phyloP scores from a whole-genome alignment of 1,140 invertebrate species.

The Halesus radiatus region DNA sequence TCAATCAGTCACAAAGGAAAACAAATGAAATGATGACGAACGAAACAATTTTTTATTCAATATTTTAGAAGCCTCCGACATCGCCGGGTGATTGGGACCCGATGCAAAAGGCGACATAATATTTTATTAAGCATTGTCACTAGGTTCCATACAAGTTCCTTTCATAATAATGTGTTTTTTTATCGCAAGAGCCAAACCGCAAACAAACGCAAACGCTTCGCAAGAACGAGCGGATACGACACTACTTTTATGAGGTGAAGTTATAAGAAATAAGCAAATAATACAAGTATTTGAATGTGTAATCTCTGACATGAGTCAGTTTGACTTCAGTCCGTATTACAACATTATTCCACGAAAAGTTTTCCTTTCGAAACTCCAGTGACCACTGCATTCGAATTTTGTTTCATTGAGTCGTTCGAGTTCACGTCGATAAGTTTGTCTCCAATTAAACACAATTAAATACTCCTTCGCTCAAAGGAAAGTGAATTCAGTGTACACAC shows the following conservation, averaged over 20 bases:
- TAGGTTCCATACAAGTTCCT: too few species aligned
- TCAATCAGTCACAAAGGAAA: too few species aligned
- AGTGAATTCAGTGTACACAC: too few species aligned
- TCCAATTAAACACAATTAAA: neutral
- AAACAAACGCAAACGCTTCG: neutral
- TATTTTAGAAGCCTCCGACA: too few species aligned
- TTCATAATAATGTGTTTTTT: neutral
- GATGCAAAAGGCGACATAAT: too few species aligned
- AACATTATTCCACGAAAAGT: conserved; percentile 30
- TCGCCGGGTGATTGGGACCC: too few species aligned
- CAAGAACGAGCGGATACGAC: too few species aligned
- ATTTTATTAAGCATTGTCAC: too few species aligned
- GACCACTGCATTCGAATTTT: neutral
- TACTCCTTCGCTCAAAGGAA: neutral
- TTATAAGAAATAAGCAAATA: conserved; percentile 3
- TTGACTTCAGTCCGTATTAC: conserved; percentile 24
- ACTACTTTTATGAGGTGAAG: too few species aligned
- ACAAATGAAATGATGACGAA: too few species aligned
- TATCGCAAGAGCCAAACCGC: conserved; percentile 1
- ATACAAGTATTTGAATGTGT: conserved; percentile 27
- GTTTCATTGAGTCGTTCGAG: conserved; percentile 6
- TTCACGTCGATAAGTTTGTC: conserved; percentile 1
- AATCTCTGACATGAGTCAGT: conserved; percentile 27
- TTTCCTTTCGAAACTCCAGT: conserved; percentile 15
- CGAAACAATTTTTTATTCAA: too few species aligned